phyloP scores from a whole-genome alignment of 2,113 vertebrate species.

The Pseudopipra pipra region DNA sequence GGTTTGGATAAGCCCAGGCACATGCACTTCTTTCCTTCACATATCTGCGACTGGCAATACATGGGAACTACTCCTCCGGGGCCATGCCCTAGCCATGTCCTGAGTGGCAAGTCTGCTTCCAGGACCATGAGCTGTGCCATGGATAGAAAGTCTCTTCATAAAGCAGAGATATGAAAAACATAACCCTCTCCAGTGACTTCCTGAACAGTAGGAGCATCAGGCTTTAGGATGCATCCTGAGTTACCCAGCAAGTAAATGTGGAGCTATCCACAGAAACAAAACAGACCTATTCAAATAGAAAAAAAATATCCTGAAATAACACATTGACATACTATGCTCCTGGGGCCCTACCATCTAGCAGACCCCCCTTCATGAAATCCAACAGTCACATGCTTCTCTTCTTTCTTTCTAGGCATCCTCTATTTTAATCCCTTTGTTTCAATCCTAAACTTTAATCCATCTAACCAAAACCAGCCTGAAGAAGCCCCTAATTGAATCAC shows the following conservation, averaged over 20 bases:
- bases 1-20: not conserved
- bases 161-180: not conserved
- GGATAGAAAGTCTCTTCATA: not conserved
- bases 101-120: not conserved
- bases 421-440: not conserved
- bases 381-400: not conserved
- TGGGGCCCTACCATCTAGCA: not conserved
- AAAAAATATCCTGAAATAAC: not conserved
- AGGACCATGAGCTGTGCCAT: not conserved
- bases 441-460: not conserved
- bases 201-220: not conserved
- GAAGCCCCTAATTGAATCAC: not conserved
- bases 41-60: not conserved
- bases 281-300: not conserved
- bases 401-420: not conserved
- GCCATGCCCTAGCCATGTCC: not conserved
- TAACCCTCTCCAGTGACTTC: not conserved
- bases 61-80: not conserved
- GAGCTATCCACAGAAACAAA: not conserved
- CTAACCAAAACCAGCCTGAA: not conserved
- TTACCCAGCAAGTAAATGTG: not conserved
- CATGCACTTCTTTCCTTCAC: not conserved
- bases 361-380: not conserved
- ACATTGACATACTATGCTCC: not conserved
- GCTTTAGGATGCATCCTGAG: not conserved